phyloP scores from a whole-genome alignment of 2,797 vertebrate species.

The Agapornis canus region DNA sequence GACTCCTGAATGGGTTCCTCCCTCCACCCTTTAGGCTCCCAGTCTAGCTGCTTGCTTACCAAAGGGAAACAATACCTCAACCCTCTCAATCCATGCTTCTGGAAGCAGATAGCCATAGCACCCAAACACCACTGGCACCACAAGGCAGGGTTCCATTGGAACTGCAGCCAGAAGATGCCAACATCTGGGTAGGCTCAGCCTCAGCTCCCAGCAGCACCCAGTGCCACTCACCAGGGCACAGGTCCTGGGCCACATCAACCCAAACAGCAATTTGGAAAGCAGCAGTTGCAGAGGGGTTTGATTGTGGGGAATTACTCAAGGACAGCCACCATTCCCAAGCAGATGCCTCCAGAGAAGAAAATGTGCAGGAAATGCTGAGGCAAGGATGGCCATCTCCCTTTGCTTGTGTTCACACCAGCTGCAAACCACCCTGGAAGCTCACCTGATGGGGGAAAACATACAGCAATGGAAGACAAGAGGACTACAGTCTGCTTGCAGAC shows the following conservation, averaged over 20 bases:
- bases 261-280: not conserved
- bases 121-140: not conserved
- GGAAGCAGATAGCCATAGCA: not conserved
- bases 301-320: not conserved
- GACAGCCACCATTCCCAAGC: not conserved
- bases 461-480: not conserved
- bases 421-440: not conserved
- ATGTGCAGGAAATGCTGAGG: not conserved
- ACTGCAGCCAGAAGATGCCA: not conserved
- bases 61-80: not conserved
- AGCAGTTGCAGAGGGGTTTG: not conserved
- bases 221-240: fast-evolving
- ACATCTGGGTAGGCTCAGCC: not conserved
- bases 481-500: not conserved
- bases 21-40: not conserved
- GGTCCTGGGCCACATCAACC: not conserved
- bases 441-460: not conserved
- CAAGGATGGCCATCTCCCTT: not conserved
- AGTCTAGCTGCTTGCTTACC: not conserved
- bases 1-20: not conserved
- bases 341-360: not conserved
- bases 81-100: not conserved
- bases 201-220: not conserved
- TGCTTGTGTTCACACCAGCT: not conserved
- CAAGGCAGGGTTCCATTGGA: not conserved